These are phyloP conservation scores for Delphinapterus leucas DNA, from an alignment of 2,113 vertebrate species.

Conservation along the genomic window DNA sequence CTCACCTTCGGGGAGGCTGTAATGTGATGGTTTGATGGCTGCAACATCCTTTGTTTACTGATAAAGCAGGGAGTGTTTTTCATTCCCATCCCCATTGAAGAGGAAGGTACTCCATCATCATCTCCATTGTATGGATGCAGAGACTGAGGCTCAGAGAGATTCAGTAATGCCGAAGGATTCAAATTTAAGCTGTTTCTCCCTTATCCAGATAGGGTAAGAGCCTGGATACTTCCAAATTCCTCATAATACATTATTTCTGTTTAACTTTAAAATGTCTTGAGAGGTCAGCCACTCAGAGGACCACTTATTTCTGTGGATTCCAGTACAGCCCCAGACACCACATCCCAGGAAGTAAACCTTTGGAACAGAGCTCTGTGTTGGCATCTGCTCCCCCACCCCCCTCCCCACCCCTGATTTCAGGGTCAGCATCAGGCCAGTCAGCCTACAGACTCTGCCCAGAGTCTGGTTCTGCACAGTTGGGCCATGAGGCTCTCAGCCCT, in stretches of 20 bases:
- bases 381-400: background rate
- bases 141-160: background rate
- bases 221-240: background rate
- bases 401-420: background rate
- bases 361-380: background rate
- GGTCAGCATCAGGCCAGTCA: background rate
- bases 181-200: background rate
- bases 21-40: background rate
- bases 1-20: background rate
- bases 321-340: fast-evolving
- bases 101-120: fast-evolving
- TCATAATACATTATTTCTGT: background rate
- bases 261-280: background rate
- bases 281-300: background rate
- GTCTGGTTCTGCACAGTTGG: background rate
- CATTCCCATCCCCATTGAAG: too few relatives aligned
- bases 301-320: background rate
- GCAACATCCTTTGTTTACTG: background rate
- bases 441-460: background rate
- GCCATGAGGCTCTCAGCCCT: fast-evolving
- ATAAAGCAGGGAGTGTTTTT: background rate
- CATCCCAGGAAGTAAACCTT: background rate
- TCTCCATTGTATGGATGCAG: background rate
- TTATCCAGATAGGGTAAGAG: background rate
- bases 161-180: background rate